These are phyloP conservation scores for Choristoneura rosaceana DNA, from an alignment of 2,888 invertebrate species.

Conservation along the genomic window DNA sequence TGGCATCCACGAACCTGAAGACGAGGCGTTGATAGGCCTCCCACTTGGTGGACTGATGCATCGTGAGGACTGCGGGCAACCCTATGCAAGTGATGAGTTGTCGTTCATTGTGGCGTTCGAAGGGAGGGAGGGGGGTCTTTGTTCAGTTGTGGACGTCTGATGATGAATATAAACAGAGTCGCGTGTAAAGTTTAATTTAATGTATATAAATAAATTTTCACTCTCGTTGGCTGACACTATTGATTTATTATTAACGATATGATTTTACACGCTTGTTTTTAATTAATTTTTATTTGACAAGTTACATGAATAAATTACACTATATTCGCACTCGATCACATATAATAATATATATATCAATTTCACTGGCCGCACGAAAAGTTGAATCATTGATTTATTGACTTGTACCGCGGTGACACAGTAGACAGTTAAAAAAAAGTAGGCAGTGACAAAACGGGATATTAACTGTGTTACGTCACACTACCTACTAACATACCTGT, in stretches of 20 bases:
- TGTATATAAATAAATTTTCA: neutral
- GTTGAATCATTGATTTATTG: conserved; percentile 43
- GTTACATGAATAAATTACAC: conserved; percentile 21
- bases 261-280: conserved; percentile 17
- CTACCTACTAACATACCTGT: no score
- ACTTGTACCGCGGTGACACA: conserved; percentile 18
- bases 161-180: no score
- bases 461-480: no score
- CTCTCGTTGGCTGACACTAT: neutral
- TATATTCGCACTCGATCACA: conserved; percentile 37
- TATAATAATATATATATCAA: conserved; percentile 37
- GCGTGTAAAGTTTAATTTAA: neutral
- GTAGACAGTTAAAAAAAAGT: conserved; percentile 15
- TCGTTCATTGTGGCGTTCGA: no score
- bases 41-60: no score
- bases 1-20: no score
- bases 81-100: no score
- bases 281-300: conserved; percentile 26
- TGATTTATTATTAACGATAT: neutral
- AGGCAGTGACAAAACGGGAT: neutral
- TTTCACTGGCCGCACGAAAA: conserved; percentile 41
- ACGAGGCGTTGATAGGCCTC: no score
- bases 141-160: no score
- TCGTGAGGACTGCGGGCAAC: no score
- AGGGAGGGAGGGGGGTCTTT: no score